Conservation (phyloP, 2,113 vertebrate species). For the Sinocyclocheilus anshuiensis region DNA sequence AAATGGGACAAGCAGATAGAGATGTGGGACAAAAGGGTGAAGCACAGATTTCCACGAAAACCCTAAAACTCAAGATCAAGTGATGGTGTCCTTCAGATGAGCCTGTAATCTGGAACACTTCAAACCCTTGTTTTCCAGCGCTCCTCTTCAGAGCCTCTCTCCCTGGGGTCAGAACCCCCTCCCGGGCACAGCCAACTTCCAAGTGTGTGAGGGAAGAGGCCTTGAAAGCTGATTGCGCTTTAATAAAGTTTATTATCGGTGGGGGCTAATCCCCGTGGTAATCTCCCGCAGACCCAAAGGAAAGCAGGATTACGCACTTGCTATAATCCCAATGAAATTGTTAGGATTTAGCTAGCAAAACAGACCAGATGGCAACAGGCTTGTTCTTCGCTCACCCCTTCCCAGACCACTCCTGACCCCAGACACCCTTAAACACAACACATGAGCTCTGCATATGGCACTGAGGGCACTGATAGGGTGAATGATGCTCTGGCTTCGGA, state of each 20-base stretch:
- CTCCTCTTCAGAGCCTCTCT: slow-evolving; percentile 22
- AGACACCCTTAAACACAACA: slow-evolving; percentile 52
- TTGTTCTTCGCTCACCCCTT: slow-evolving; percentile 65
- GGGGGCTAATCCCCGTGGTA: slow-evolving; percentile 88
- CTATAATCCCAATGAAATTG: slow-evolving; percentile 93
- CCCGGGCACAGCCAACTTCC: slow-evolving; percentile 66
- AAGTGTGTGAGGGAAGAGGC: slow-evolving; percentile 83
- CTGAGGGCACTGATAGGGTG: background rate
- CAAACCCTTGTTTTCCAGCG: slow-evolving; percentile 59
- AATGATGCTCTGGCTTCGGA: slow-evolving; percentile 43
- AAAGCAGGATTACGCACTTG: slow-evolving; percentile 89
- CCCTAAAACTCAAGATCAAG: slow-evolving; percentile 72
- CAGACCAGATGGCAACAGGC: slow-evolving; percentile 83
- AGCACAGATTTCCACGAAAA: slow-evolving; percentile 61
- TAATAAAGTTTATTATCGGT: slow-evolving; percentile 99
- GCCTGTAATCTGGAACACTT: slow-evolving; percentile 71
- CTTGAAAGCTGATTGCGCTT: slow-evolving; percentile 91
- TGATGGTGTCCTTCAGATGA: slow-evolving; percentile 63
- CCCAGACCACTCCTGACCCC: background rate
- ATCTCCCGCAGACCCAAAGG: slow-evolving; percentile 81
- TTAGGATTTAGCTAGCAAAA: slow-evolving; percentile 84
- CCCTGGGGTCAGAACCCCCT: slow-evolving; percentile 41
- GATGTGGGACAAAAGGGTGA: slow-evolving; percentile 15
- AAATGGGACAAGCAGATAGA: background rate
- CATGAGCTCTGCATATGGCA: background rate